Conservation (phyloP, 2,888 invertebrate species). For the Melipona beecheii region DNA sequence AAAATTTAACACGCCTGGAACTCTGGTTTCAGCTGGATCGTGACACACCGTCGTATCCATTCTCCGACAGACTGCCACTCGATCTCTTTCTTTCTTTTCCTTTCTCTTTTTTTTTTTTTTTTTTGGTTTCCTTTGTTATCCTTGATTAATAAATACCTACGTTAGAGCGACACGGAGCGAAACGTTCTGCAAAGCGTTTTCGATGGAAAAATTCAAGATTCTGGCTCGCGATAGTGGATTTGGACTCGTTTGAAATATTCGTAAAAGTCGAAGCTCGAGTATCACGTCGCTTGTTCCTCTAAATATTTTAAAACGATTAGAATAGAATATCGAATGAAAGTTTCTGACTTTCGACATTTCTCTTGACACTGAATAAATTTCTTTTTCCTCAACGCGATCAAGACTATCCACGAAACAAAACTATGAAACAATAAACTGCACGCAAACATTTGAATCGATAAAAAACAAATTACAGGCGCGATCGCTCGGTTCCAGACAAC, state of each 20-base stretch:
- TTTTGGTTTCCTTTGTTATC: not conserved
- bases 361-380: no score
- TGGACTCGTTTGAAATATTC: not conserved
- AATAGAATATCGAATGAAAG: no score
- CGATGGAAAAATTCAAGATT: not conserved
- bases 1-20: constrained; percentile 76
- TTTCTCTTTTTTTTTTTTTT: not conserved
- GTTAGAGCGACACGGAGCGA: no score
- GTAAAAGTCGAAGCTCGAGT: not conserved
- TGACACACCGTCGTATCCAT: constrained; percentile 40
- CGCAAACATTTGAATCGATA: no score
- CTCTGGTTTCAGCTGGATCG: constrained; percentile 68
- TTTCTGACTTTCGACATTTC: no score
- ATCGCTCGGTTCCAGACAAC: no score
- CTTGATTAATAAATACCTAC: constrained; percentile 12
- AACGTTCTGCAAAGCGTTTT: not conserved
- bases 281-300: not conserved
- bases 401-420: no score
- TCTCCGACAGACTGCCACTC: constrained; percentile 38
- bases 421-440: no score
- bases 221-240: not conserved
- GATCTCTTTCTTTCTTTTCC: not conserved
- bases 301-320: no score
- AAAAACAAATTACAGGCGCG: no score
- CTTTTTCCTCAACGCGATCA: no score